Conservation (phyloP, 2,888 invertebrate genomes). For the Ichneumoninae sp. region DNA sequence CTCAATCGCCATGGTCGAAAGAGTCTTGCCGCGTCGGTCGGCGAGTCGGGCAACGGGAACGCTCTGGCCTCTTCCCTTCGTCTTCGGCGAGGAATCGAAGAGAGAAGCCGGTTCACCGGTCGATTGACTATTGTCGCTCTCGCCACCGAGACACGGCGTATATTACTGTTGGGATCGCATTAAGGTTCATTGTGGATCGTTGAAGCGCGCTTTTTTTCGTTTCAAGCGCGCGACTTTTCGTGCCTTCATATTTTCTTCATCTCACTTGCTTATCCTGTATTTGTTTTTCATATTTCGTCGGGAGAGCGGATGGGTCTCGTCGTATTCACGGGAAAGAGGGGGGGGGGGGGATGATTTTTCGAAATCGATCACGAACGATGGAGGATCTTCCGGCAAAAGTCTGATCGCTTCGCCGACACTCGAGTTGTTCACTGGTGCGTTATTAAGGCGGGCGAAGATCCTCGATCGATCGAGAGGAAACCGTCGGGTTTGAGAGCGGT, state of each 20-base stretch:
- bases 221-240: slow-evolving; percentile 41
- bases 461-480: slow-evolving; percentile 4
- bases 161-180: slow-evolving; percentile 65
- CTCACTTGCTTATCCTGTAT: slow-evolving; percentile 46
- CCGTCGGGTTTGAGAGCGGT: slow-evolving; percentile 4
- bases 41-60: slow-evolving; percentile 51
- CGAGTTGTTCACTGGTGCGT: not conserved
- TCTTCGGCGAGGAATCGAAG: slow-evolving; percentile 17
- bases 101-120: slow-evolving; percentile 10
- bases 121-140: slow-evolving; percentile 4
- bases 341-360: not conserved
- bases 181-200: slow-evolving; percentile 55
- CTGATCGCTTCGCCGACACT: not conserved
- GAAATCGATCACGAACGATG: slow-evolving; percentile 21
- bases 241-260: slow-evolving; percentile 40
- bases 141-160: slow-evolving; percentile 52
- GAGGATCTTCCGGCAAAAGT: slow-evolving; percentile 2
- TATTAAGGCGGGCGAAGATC: not conserved
- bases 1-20: slow-evolving; percentile 78
- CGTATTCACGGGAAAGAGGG: slow-evolving; percentile 20
- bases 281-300: slow-evolving; percentile 12
- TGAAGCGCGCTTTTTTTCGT: slow-evolving; percentile 30
- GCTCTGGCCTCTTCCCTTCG: not conserved
- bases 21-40: slow-evolving; percentile 71
- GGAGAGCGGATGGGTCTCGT: slow-evolving; percentile 22